Evolutionary conservation across 2,113 vertebrate species (phyloP).

Genomic region (Dunckerocampus dactyliophorus): DNA sequence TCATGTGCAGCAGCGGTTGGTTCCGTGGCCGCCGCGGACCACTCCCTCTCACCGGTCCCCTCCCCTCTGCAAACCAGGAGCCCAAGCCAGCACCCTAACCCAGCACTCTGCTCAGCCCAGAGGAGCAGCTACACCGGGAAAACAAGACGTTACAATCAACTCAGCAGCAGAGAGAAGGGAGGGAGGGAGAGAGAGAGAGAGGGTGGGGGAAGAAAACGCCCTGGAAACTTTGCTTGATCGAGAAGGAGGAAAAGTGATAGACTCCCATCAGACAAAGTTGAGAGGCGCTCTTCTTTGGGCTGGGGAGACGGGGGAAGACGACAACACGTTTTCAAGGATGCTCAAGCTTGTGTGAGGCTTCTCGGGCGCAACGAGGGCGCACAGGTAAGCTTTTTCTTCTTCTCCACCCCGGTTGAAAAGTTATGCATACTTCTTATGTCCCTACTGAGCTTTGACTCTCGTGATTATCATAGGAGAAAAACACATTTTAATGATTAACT

Average conservation of each 20-base stretch:
- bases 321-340: slow-evolving; percentile 67
- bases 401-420: neutral
- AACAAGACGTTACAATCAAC: slow-evolving; percentile 52
- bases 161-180: slow-evolving; percentile 29
- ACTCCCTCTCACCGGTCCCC: slow-evolving; percentile 68
- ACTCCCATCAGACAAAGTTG: slow-evolving; percentile 49
- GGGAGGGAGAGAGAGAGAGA: neutral
- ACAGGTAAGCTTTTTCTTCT: slow-evolving; percentile 57
- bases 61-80: slow-evolving; percentile 66
- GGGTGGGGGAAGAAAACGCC: slow-evolving; percentile 60
- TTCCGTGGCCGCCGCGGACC: slow-evolving; percentile 52
- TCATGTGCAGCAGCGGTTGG: slow-evolving; percentile 57
- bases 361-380: slow-evolving; percentile 58
- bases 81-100: slow-evolving; percentile 56
- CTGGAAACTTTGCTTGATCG: slow-evolving; percentile 57
- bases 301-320: slow-evolving; percentile 52
- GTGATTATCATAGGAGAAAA: neutral
- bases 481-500: neutral
- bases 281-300: slow-evolving; percentile 60
- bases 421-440: neutral
- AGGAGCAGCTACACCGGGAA: slow-evolving; percentile 59
- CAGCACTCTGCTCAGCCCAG: slow-evolving; percentile 73
- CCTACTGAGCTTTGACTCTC: slow-evolving; percentile 7
- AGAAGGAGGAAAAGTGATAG: slow-evolving; percentile 56
- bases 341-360: slow-evolving; percentile 66